phyloP scores from a whole-genome alignment of 2,797 vertebrate species.

The Peromyscus melanophrys region DNA sequence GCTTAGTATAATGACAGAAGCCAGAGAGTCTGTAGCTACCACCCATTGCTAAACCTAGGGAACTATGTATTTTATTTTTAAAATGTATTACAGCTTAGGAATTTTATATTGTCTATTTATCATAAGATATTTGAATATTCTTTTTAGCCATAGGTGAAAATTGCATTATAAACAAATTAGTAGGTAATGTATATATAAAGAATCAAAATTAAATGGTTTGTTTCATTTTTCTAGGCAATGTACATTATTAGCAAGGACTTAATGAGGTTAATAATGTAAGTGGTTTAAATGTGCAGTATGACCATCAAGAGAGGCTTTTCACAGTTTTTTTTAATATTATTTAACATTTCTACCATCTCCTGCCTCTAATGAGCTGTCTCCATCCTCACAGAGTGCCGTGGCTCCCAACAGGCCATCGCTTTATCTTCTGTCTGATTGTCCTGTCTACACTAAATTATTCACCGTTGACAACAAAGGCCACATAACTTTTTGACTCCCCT shows the following conservation, averaged over 20 bases:
- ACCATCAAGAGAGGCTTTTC: not conserved
- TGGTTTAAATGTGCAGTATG: not conserved
- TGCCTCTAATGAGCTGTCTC: conserved; percentile 26
- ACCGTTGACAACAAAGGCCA: not conserved
- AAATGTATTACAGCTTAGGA: not conserved
- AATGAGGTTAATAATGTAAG: conserved; percentile 15
- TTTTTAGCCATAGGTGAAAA: not conserved
- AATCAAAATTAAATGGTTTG: not conserved
- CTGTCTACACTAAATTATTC: conserved; percentile 45
- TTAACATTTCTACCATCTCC: not conserved
- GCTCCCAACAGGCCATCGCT: not conserved
- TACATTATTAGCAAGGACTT: not conserved
- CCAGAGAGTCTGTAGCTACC: not conserved
- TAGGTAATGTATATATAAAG: not conserved
- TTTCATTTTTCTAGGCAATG: not conserved
- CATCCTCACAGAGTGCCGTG: not conserved
- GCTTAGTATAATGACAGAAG: not conserved
- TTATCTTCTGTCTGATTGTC: conserved; percentile 17
- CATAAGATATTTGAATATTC: not conserved
- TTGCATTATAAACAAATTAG: conserved; percentile 44
- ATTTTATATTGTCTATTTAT: not conserved
- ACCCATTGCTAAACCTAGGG: not conserved
- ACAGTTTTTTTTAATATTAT: not conserved
- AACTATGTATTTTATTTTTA: not conserved
- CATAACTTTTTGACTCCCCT: conserved; percentile 28